Evolutionary conservation across 1,140 invertebrate species (phyloP).

Genomic region (Hylaeus volcanicus): DNA sequence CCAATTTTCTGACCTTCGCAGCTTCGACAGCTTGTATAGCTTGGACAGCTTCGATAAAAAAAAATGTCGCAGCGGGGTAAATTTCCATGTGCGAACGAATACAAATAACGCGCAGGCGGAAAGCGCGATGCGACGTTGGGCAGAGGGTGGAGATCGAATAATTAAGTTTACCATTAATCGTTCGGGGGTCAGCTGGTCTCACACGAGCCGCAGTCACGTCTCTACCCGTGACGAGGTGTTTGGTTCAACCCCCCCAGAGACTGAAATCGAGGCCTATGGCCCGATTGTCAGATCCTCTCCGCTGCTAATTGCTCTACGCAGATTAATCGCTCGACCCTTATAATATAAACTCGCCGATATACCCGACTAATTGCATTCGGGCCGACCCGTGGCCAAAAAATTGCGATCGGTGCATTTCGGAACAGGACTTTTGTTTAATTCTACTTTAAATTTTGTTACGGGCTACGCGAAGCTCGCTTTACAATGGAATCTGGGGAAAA

Average conservation of each 20-base stretch:
- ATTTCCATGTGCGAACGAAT: constrained; percentile 5
- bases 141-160: constrained; percentile 52
- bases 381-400: neutral
- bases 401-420: neutral
- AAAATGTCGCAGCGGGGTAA: neutral
- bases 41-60: too few species aligned
- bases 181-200: constrained; percentile 69
- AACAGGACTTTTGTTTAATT: too few species aligned
- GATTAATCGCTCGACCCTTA: constrained; percentile 17
- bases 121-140: neutral
- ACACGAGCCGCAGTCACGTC: constrained; percentile 54
- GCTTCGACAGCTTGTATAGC: too few species aligned
- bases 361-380: neutral
- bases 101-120: constrained; percentile 4
- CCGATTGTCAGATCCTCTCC: constrained; percentile 14
- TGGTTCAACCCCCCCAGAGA: constrained; percentile 22
- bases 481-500: too few species aligned
- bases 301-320: constrained; percentile 32
- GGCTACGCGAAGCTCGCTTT: too few species aligned
- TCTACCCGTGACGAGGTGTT: constrained; percentile 45
- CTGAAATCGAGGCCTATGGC: constrained; percentile 35
- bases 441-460: too few species aligned
- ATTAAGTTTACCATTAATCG: constrained; percentile 79
- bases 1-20: too few species aligned
- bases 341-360: neutral